Evolutionary conservation across 30 jellyfish, hydroid and myxozoan genomes (phyloP).

Genomic region (Cassiopea andromeda): DNA sequence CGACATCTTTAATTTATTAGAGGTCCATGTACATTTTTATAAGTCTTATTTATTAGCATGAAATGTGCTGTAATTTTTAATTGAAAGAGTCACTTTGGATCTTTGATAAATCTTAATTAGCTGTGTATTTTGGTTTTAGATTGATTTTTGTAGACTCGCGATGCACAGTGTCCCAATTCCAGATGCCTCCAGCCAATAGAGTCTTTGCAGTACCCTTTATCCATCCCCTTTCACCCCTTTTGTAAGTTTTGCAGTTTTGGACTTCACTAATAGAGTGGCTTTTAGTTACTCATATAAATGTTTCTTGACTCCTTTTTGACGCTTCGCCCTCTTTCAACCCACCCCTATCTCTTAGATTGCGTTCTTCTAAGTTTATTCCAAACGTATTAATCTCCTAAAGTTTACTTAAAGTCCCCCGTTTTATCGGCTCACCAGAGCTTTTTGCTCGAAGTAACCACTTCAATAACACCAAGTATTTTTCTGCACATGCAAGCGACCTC

Average conservation of each 20-base stretch:
- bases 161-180: neutral
- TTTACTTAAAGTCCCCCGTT: neutral
- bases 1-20: conserved; percentile 38
- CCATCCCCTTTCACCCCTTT: neutral
- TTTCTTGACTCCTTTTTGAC: too few relatives aligned
- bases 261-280: neutral
- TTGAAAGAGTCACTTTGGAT: conserved; percentile 54
- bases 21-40: conserved; percentile 57
- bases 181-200: too few relatives aligned
- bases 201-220: too few relatives aligned
- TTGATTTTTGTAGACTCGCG: neutral
- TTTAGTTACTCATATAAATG: neutral
- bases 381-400: neutral
- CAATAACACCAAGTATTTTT: too few relatives aligned
- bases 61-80: conserved; percentile 50
- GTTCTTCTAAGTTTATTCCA: neutral
- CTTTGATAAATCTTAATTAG: conserved; percentile 10
- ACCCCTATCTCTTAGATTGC: neutral
- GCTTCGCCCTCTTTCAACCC: neutral
- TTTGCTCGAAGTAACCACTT: too few relatives aligned
- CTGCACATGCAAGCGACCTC: too few relatives aligned
- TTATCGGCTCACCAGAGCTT: too few relatives aligned
- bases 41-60: conserved; percentile 62
- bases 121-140: neutral
- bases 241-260: neutral